Conservation (phyloP, 2,888 invertebrate species). For the Scaptomyza cyrtandrae region DNA sequence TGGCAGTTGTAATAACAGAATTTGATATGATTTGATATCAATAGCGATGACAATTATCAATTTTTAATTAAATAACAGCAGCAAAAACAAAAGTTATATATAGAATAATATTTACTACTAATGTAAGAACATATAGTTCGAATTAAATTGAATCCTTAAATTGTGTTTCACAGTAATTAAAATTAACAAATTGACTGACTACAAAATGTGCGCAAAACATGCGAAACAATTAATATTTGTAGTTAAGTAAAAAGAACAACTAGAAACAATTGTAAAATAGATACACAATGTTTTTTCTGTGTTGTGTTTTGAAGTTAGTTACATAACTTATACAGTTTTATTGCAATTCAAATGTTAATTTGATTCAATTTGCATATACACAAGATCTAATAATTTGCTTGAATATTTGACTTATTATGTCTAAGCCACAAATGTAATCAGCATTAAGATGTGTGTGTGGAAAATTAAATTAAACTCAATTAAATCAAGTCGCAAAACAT, state of each 20-base stretch:
- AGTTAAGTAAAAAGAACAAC: constrained; percentile 24
- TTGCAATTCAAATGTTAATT: constrained; percentile 41
- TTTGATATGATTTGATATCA: constrained; percentile 23
- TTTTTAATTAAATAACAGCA: background rate
- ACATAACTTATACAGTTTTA: constrained; percentile 60
- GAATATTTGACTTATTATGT: constrained; percentile 47
- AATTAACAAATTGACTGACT: constrained; percentile 23
- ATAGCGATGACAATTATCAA: constrained; percentile 13
- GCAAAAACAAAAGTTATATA: background rate
- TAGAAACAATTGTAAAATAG: constrained; percentile 21
- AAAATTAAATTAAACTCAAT: constrained; percentile 64
- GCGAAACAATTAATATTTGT: background rate
- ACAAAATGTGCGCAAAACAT: constrained; percentile 10
- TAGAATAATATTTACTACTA: constrained; percentile 4
- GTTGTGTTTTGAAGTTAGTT: constrained; percentile 41
- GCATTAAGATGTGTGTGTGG: constrained; percentile 31
- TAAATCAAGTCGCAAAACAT: constrained; percentile 50
- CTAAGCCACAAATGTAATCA: constrained; percentile 41
- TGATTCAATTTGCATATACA: constrained; percentile 42
- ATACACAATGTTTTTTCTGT: constrained; percentile 10
- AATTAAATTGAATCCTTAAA: constrained; percentile 25
- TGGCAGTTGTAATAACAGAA: constrained; percentile 21
- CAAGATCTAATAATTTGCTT: constrained; percentile 34
- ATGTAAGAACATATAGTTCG: constrained; percentile 1
- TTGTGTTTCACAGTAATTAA: constrained; percentile 19